Base-by-base conservation (phyloP, 2,113 vertebrate genomes). In the Paramormyrops kingsleyae region DNA sequence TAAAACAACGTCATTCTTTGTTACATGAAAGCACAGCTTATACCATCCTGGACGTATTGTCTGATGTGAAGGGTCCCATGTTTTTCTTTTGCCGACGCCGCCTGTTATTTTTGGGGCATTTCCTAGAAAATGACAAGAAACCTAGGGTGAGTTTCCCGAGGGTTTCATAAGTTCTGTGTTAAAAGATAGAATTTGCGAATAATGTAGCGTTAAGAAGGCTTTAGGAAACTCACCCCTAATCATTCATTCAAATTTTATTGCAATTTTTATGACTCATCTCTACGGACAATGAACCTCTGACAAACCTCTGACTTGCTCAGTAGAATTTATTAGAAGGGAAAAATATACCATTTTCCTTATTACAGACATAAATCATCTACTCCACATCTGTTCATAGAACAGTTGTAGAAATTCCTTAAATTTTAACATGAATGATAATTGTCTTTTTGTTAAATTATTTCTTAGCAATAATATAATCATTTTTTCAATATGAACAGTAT, bases 21-120 rank as follows among this genome's bases (percentile, higher is more conserved):
- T 70, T 13, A 70, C 62, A 70, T 13, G 27, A 70, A 70, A 70
- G 31, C 1, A 0, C 27, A 13, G 27, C 94, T 96, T 98, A 99
- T 97, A 99, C 98, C 97, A 99, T 99, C 94, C 98, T 96, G 94
- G 98, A 98, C 90, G 98, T 97, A 1, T 97, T 96, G 90, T 98
- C 98, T 94, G 98, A 98, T 90, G 97, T 97, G 96, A 99, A 99
- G 95, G 99, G 98, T 86, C 97, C 97, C 90, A 99, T 95, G 92
- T 99, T 99, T 95, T 99, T 98, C 97, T 99, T 99, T 97, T 99
- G 98, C 83, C 98, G 95, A 87, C 98, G 97, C 89, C 97, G 98
- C 91, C 97, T 97, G 91, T 99, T 99, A 88, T 98, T 97, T 96
- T 99, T 98, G 91, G 97, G 98, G 92, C 98, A 99, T 95, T 99